phyloP scores from a whole-genome alignment of 2,888 invertebrate genomes.

The Caradrina clavipalpis region DNA sequence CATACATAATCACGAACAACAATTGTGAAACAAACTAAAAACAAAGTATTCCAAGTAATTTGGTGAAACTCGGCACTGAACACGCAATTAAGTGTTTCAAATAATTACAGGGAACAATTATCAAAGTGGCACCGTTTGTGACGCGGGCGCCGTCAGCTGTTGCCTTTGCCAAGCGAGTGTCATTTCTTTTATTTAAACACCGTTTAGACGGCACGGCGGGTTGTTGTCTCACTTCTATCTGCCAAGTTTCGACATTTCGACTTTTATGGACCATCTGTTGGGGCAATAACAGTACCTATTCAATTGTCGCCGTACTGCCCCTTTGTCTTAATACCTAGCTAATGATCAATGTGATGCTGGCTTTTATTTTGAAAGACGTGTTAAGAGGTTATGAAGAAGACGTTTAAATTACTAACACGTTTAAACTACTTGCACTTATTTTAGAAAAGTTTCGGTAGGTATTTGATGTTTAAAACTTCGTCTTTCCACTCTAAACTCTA shows the following conservation, averaged over 20 bases:
- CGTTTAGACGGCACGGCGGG: constrained; percentile 62
- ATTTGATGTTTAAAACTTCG: neutral
- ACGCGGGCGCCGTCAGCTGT: constrained; percentile 77
- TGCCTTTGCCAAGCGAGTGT: constrained; percentile 72
- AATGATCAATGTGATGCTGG: constrained; percentile 49
- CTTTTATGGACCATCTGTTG: constrained; percentile 83
- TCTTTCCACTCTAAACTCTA: too few relatives aligned
- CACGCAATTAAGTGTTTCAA: constrained; percentile 77
- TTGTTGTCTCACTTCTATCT: constrained; percentile 74
- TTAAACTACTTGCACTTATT: neutral
- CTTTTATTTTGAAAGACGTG: constrained; percentile 7
- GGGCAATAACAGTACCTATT: constrained; percentile 59
- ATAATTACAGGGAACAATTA: constrained; percentile 81
- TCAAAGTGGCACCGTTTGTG: constrained; percentile 73
- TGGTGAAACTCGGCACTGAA: constrained; percentile 71
- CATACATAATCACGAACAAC: constrained; percentile 39
- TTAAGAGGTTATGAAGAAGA: neutral
- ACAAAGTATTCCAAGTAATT: constrained; percentile 71
- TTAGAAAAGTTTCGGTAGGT: neutral
- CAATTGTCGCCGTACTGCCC: constrained; percentile 69
- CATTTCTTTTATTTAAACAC: constrained; percentile 77
- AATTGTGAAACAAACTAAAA: constrained; percentile 57
- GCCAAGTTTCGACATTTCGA: constrained; percentile 81
- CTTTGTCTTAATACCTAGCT: constrained; percentile 68
- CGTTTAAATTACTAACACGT: neutral